A percentile compares a stretch with the other conserved stretches of the same genome.
These are phyloP conservation scores for Drosophila tropicalis DNA, from an alignment of 1,140 invertebrate species.

Conservation along the genomic window DNA sequence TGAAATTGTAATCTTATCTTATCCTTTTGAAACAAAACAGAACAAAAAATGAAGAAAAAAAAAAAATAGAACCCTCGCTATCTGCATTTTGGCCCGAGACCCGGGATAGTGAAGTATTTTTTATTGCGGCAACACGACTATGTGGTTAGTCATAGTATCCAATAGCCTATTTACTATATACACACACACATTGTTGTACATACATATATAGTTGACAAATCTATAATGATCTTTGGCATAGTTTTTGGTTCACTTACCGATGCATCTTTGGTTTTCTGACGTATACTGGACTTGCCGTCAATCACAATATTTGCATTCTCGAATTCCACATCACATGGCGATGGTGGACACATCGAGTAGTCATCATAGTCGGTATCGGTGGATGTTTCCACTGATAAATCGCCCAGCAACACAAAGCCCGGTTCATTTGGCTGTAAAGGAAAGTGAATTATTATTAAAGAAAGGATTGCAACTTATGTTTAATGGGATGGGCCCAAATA, in stretches of 20 bases:
- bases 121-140: constrained; percentile 14
- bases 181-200: too few relatives aligned
- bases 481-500: too few relatives aligned
- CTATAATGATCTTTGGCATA: too few relatives aligned
- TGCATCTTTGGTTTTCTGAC: constrained; percentile 85
- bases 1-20: constrained; percentile 66
- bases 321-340: constrained; percentile 92
- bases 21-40: constrained; percentile 48
- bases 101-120: constrained; percentile 22
- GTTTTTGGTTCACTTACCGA: constrained; percentile 62
- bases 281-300: constrained; percentile 91
- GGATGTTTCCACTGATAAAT: constrained; percentile 86
- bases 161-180: constrained; percentile 10
- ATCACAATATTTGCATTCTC: constrained; percentile 95
- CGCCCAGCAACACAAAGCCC: constrained; percentile 86
- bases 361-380: constrained; percentile 86
- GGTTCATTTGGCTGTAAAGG: constrained; percentile 86
- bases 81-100: constrained; percentile 10
- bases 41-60: constrained; percentile 28
- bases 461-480: not conserved
- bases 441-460: constrained; percentile 12
- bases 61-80: constrained; percentile 28
- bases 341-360: constrained; percentile 87
- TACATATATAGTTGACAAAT: constrained; percentile 7
- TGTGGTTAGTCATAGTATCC: constrained; percentile 34